Evolutionary conservation across 2,113 vertebrate genomes (phyloP).

Genomic region (Protobothrops flavoviridis): DNA sequence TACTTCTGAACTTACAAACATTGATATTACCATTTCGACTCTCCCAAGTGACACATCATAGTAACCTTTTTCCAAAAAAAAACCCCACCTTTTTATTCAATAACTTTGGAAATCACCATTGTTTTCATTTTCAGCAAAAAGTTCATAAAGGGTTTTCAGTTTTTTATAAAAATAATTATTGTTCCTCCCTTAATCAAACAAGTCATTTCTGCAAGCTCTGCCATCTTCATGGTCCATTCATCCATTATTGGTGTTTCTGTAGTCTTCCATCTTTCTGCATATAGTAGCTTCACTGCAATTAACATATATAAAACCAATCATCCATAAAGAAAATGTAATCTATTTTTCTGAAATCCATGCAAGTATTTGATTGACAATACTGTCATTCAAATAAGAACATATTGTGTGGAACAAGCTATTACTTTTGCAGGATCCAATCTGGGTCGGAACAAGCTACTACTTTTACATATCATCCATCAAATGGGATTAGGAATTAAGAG

Average conservation of each 20-base stretch:
- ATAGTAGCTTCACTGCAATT: not conserved
- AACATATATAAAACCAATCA: not conserved
- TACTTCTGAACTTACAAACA: not conserved
- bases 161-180: not conserved
- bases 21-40: not conserved
- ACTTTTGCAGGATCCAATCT: not conserved
- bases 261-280: not conserved
- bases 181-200: not conserved
- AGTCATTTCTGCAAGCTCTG: not conserved
- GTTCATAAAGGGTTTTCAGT: not conserved
- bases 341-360: not conserved
- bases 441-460: not conserved
- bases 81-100: not conserved
- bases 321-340: not conserved
- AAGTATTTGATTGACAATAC: not conserved
- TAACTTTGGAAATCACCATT: not conserved
- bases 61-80: not conserved
- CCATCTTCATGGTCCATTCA: not conserved
- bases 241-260: not conserved
- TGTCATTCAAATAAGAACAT: not conserved
- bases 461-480: not conserved
- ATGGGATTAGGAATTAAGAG: not conserved
- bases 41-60: not conserved
- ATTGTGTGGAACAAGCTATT: not conserved
- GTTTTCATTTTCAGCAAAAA: not conserved